Base-by-base conservation (phyloP, 2,888 invertebrate species). In the Callimorpha dominula region DNA sequence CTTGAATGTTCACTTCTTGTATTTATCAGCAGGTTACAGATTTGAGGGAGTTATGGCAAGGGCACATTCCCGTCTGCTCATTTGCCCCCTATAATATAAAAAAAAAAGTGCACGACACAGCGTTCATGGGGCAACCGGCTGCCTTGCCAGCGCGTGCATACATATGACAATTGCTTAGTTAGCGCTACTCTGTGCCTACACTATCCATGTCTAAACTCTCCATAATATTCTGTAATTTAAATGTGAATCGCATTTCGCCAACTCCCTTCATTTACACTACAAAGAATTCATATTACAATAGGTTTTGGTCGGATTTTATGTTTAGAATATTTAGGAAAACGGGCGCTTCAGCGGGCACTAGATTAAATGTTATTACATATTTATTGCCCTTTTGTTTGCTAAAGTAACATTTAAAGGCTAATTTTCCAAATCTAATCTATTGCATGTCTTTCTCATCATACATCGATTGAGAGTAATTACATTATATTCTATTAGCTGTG, bases 251-350 rank as follows among this genome's bases (percentile, higher is more conserved):
- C 81, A 86, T 85, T 85, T 83, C 85, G 72, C 83, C 84, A 83
- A 83, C 80, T 79, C 83, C 68, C 79, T 79, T 85, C 85, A 90
- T 90, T 90, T 87, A 81, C 88, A 87, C 87, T 86, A 90, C 88
- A 89, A 89, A 89, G 88, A 87, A 87, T 87, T 84, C 80, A 81
- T 85, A 87, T 87, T 82, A 87, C 86, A 84, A 84, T 76, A 81
- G 81, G 81, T 84, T 81, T 74, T 71, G 80, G 81, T 89, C 86
- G 86, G 85, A 90, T 89, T 90, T 89, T 87, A 86, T 84, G 81
- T 87, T 86, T 81, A 77, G 75, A 70, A 77, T 81, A 77, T 83
- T 76, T 80, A 81, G 85, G 86, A 83, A 78, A 72, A 68, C 71
- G 52, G 73, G 42, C 68, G 69, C 72, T 62, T 74, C 71, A 64